phyloP scores from a whole-genome alignment of 2,113 vertebrate species.

The Lycocorax pyrrhopterus region DNA sequence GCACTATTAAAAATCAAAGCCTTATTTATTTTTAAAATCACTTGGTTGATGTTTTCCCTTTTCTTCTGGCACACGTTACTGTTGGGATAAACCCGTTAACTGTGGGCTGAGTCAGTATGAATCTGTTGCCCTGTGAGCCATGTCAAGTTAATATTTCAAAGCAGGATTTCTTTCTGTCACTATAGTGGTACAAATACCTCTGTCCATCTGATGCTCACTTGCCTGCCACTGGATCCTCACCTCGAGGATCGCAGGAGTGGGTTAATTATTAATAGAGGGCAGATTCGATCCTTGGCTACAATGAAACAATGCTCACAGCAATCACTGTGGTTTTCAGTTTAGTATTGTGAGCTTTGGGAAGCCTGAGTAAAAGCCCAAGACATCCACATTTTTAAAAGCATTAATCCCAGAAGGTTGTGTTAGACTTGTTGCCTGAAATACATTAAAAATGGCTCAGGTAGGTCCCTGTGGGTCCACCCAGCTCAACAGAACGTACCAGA shows the following conservation, averaged over 20 bases:
- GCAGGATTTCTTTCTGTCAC: conserved; percentile 18
- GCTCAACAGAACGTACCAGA: background rate
- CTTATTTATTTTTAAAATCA: conserved; percentile 9
- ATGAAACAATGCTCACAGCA: background rate
- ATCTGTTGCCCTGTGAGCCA: background rate
- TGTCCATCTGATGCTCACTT: background rate
- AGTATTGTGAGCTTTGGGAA: background rate
- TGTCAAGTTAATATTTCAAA: conserved; percentile 46
- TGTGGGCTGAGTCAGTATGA: background rate
- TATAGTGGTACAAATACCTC: background rate
- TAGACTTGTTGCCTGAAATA: background rate
- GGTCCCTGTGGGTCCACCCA: background rate
- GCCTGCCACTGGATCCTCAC: background rate
- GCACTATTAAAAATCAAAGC: background rate
- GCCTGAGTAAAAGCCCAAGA: background rate
- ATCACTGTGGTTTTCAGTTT: background rate
- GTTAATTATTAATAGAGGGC: background rate
- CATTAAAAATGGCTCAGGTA: background rate
- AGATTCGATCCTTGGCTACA: background rate
- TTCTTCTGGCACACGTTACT: background rate
- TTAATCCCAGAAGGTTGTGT: background rate
- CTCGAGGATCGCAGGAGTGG: background rate
- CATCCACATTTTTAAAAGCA: background rate
- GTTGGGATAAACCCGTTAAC: conserved; percentile 29
- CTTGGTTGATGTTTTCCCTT: background rate